phyloP scores from a whole-genome alignment of 2,113 vertebrate genomes.

The Pelvicachromis taeniatus region DNA sequence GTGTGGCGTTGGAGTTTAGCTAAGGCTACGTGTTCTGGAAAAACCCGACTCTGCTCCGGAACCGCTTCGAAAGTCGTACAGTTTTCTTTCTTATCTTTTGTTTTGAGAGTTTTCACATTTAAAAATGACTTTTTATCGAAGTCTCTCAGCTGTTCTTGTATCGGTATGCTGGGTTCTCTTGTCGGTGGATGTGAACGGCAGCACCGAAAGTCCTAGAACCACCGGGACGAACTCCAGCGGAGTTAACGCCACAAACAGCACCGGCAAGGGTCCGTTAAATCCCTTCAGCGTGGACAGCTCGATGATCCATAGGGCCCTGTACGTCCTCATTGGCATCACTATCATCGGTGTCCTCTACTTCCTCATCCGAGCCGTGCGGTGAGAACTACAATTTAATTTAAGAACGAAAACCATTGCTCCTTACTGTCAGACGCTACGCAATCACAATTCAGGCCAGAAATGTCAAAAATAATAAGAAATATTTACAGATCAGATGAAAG shows the following conservation, averaged over 20 bases:
- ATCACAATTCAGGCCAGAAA: background rate
- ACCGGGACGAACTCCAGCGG: background rate
- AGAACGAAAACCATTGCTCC: background rate
- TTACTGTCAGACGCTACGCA: background rate
- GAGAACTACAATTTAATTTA: background rate
- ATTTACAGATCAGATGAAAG: background rate
- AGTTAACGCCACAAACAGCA: background rate
- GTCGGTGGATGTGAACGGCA: fast-evolving
- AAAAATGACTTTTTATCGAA: constrained; percentile 17
- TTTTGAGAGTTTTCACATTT: background rate
- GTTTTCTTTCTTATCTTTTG: fast-evolving
- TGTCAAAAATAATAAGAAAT: background rate
- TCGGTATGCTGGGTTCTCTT: background rate
- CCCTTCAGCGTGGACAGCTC: constrained; percentile 11
- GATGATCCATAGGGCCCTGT: constrained; percentile 59
- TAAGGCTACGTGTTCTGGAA: background rate
- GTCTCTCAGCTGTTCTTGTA: background rate
- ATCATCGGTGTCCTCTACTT: constrained; percentile 54
- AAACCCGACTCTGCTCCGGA: background rate
- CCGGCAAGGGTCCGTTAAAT: fast-evolving
- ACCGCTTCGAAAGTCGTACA: background rate
- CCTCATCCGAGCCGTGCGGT: constrained; percentile 61
- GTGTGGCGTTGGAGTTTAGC: background rate
- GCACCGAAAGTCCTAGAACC: background rate
- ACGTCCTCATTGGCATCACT: constrained; percentile 58